phyloP scores from a whole-genome alignment of 2,113 vertebrate species.

The Serranochromis macrocephalus region DNA sequence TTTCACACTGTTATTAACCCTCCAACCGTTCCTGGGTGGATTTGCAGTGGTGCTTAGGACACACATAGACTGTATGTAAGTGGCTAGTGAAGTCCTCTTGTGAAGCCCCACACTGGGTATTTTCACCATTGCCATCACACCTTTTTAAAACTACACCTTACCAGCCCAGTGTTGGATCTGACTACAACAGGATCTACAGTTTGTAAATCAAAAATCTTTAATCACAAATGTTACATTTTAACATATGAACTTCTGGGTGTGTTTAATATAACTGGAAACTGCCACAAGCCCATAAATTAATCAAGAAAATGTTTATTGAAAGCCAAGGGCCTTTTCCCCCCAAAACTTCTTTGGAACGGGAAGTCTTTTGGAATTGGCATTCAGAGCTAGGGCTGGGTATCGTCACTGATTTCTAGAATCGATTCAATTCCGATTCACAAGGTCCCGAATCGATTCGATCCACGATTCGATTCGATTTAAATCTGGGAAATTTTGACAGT shows the following conservation, averaged over 20 bases:
- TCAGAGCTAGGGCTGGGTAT: background rate
- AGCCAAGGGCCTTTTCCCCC: fast-evolving
- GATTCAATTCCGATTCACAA: no score
- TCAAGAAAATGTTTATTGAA: background rate
- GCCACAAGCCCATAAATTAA: background rate
- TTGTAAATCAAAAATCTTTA: background rate
- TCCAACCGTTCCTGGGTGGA: background rate
- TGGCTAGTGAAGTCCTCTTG: background rate
- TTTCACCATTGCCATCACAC: background rate
- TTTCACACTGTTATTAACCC: background rate
- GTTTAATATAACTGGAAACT: background rate
- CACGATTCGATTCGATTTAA: no score
- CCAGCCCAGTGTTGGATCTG: background rate
- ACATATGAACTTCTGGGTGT: background rate
- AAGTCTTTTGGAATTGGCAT: background rate
- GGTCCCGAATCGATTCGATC: no score
- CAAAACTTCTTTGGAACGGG: background rate
- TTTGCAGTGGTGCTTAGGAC: background rate
- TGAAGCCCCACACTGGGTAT: background rate
- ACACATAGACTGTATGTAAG: background rate
- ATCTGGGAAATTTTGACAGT: no score
- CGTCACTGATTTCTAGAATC: no score
- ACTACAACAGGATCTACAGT: background rate
- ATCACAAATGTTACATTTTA: background rate
- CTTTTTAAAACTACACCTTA: background rate